phyloP scores from a whole-genome alignment of 2,888 invertebrate species.

The Aspidapion aeneum region DNA sequence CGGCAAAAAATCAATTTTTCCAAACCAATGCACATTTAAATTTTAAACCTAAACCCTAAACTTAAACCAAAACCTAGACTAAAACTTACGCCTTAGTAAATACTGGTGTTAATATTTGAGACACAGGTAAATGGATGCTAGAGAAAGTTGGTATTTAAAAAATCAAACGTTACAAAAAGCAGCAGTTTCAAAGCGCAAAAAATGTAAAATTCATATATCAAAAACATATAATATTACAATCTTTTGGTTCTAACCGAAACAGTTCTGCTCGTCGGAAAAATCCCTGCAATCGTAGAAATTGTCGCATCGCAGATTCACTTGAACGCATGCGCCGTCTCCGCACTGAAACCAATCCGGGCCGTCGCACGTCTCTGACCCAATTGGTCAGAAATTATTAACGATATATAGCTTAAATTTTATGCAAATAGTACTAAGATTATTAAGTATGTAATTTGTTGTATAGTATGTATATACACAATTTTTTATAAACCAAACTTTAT shows the following conservation, averaged over 20 bases:
- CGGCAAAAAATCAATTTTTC: too few species aligned
- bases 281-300: constrained; percentile 87
- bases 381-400: constrained; percentile 36
- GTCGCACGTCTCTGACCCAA: constrained; percentile 47
- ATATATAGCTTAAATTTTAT: background rate
- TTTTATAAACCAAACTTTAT: too few species aligned
- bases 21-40: too few species aligned
- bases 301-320: constrained; percentile 76
- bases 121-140: too few species aligned
- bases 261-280: constrained; percentile 88
- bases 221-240: background rate
- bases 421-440: too few species aligned
- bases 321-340: constrained; percentile 73
- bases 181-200: background rate
- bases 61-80: too few species aligned
- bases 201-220: background rate
- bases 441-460: too few species aligned
- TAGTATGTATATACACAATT: too few species aligned
- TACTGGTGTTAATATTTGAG: too few species aligned
- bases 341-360: constrained; percentile 54
- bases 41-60: too few species aligned
- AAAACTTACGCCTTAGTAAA: too few species aligned
- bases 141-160: too few species aligned
- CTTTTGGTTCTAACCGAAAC: constrained; percentile 57
- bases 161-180: background rate